Evolutionary conservation across 2,797 vertebrate genomes (phyloP).

Genomic region (Notamacropus eugenii): DNA sequence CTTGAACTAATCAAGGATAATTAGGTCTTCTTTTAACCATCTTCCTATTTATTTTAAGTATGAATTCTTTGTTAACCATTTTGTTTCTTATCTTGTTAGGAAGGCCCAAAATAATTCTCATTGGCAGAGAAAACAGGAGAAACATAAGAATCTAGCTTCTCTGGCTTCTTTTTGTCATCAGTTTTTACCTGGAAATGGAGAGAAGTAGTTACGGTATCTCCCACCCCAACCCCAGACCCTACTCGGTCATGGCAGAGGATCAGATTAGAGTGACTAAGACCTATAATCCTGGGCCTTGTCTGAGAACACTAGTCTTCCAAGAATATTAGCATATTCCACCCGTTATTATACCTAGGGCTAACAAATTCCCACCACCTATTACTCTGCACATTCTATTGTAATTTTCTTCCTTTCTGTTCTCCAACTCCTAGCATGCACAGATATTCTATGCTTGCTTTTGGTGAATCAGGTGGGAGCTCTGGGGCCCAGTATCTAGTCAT

Average conservation of each 20-base stretch:
- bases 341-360: background rate
- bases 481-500: background rate
- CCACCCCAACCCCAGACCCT: background rate
- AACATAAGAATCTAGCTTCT: background rate
- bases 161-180: background rate
- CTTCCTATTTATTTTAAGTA: background rate
- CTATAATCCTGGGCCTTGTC: background rate
- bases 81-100: background rate
- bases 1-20: background rate
- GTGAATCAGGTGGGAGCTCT: background rate
- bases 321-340: background rate
- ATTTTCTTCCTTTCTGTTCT: background rate
- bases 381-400: background rate
- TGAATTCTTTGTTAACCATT: background rate
- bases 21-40: background rate
- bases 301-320: background rate
- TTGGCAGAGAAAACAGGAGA: background rate
- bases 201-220: background rate
- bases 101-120: background rate
- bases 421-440: background rate
- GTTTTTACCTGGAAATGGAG: background rate
- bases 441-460: background rate
- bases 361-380: background rate
- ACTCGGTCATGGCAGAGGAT: background rate
- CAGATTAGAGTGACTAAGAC: background rate